phyloP scores from a whole-genome alignment of 2,888 invertebrate genomes.

The Oeneis ivallda region DNA sequence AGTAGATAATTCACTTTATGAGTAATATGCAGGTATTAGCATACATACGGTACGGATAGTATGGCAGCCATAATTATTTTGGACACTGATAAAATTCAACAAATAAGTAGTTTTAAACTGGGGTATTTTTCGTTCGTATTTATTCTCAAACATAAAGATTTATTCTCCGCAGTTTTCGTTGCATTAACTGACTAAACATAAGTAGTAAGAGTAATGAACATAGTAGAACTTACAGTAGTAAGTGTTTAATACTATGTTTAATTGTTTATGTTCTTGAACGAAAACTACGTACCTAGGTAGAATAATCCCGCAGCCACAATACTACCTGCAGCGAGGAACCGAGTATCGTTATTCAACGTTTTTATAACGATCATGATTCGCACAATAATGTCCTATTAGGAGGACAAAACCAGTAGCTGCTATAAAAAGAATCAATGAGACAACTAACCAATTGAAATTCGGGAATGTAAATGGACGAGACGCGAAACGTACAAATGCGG shows the following conservation, averaged over 20 bases:
- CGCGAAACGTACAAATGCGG: constrained; percentile 24
- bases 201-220: too few species aligned
- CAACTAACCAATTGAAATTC: constrained; percentile 36
- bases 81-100: too few species aligned
- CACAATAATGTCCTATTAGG: constrained; percentile 40
- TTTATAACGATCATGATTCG: constrained; percentile 39
- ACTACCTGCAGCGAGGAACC: constrained; percentile 11
- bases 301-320: constrained; percentile 21
- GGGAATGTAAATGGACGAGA: constrained; percentile 34
- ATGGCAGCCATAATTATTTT: too few species aligned
- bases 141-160: too few species aligned
- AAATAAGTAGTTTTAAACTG: too few species aligned
- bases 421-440: constrained; percentile 38
- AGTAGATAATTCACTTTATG: too few species aligned
- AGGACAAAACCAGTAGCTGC: constrained; percentile 30
- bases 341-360: constrained; percentile 37
- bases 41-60: too few species aligned
- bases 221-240: background rate
- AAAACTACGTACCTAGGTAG: constrained; percentile 11
- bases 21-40: too few species aligned
- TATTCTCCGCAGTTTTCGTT: too few species aligned
- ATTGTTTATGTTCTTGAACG: background rate
- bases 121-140: too few species aligned
- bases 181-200: too few species aligned
- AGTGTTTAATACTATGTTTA: too few species aligned